Evolutionary conservation across 2,113 vertebrate species (phyloP), one percentile per base, ranked within the genome.

Genomic region (Astatoreochromis straeleni): DNA sequence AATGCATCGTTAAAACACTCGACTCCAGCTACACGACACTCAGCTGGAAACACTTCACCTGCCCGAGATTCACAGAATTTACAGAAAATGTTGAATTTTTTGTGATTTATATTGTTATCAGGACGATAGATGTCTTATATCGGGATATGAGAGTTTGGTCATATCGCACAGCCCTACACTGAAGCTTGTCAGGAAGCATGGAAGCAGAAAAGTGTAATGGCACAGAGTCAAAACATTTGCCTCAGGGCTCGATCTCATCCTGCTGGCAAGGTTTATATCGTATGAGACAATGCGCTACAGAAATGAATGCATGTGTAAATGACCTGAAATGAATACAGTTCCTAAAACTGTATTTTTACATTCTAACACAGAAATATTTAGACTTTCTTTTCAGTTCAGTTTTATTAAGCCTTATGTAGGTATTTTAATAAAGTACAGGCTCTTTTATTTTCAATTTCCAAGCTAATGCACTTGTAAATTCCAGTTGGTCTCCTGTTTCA

Each of bases 21-120:
- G 3, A n/a, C 19, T 53, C 49, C 49, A 4, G 49, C 0, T 53
- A n/a, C 19, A n/a, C 0, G 19, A 53, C 3, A 3, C 51, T 0
- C 51, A 53, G 19, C 51, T n/a, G 51, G 19, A 53, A 53, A 53
- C 51, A 53, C 19, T 10, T 53, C 51, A n/a, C 19, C 51, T 53
- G 19, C 51, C 19, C 9, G 19, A 21, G 51, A 21, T 21, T 53
- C 51, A 53, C 51, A 53, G n/a, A 53, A 2, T 0, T 53, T 6
- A 2, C n/a, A 53, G 51, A 53, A n/a, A 53, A 53, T 53, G 0
- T 53, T 10, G n/a, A 0, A n/a, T 17, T n/a, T 53, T 51, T 2
- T n/a, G 49, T 53, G 49, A 53, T 53, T 11, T 53, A 6, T 1
- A 53, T 53, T 5, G n/a, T 53, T 53, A 53, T 53, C 2, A 5